Percentiles rank a stretch among this genome's conserved stretches.
Evolutionary conservation across 2,888 invertebrate genomes (phyloP).

Genomic region (Lucinisca nassula): DNA sequence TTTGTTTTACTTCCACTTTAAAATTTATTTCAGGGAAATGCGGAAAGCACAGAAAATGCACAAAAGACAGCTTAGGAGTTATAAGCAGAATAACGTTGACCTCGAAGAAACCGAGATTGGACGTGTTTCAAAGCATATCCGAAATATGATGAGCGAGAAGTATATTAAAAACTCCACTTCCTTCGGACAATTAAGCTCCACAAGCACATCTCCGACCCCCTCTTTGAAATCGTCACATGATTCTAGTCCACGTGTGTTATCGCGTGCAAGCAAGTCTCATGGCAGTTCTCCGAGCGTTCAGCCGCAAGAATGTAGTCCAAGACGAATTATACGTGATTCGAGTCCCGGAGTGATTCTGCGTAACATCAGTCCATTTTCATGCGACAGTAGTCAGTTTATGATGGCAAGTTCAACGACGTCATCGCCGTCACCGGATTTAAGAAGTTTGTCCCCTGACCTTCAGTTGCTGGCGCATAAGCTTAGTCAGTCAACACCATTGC

Average conservation of each 20-base stretch:
- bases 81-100: conserved; percentile 35
- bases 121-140: conserved; percentile 53
- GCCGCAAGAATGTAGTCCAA: no score
- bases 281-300: no score
- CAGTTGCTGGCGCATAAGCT: background rate
- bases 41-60: conserved; percentile 65
- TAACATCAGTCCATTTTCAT: background rate
- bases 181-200: background rate
- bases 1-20: no score
- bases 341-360: background rate
- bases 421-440: background rate
- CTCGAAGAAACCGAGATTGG: conserved; percentile 70
- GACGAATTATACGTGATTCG: no score
- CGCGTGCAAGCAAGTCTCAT: no score
- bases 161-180: background rate
- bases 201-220: background rate
- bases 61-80: conserved; percentile 52
- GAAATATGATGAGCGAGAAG: conserved; percentile 54
- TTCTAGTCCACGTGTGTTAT: background rate
- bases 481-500: background rate
- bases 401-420: background rate
- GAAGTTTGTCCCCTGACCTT: background rate
- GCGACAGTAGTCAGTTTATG: background rate
- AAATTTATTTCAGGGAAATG: conserved; percentile 57
- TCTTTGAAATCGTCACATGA: background rate